A percentile compares a stretch with the other conserved stretches of the same genome.
phyloP scores from a whole-genome alignment of 2,888 invertebrate genomes.

The Corythucha ciliata region DNA sequence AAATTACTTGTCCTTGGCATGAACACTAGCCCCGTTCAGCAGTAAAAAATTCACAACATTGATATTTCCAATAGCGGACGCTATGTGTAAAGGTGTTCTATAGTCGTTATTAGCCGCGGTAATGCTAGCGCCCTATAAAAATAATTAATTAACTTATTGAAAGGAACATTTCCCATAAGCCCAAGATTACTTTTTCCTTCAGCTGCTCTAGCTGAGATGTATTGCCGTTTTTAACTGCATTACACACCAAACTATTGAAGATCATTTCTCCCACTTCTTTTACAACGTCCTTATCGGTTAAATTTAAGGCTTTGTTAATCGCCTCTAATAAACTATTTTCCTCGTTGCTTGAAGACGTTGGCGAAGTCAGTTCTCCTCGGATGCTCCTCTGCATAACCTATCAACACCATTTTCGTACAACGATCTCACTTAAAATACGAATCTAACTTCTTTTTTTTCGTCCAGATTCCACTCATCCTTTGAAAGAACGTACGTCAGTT shows the following conservation, averaged over 20 bases:
- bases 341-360: conserved; percentile 41
- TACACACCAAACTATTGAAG: conserved; percentile 59
- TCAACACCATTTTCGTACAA: neutral
- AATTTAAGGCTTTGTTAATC: conserved; percentile 47
- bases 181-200: conserved; percentile 29
- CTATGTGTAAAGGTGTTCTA: conserved; percentile 71
- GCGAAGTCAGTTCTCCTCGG: conserved; percentile 66
- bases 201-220: conserved; percentile 44
- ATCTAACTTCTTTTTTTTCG: conserved; percentile 53
- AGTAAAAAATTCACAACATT: conserved; percentile 63
- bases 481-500: conserved; percentile 79
- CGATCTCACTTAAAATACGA: neutral
- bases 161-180: neutral
- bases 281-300: conserved; percentile 49
- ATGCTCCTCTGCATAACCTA: conserved; percentile 69
- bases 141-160: neutral
- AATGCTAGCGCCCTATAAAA: conserved; percentile 58
- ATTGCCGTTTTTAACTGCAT: conserved; percentile 51
- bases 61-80: conserved; percentile 60
- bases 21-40: conserved; percentile 71
- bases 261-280: conserved; percentile 51
- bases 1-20: conserved; percentile 55
- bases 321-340: conserved; percentile 50
- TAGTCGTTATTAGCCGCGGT: conserved; percentile 63
- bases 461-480: conserved; percentile 58